Conservation (phyloP, 1,140 invertebrate species). For the Agrypnia vestita region DNA sequence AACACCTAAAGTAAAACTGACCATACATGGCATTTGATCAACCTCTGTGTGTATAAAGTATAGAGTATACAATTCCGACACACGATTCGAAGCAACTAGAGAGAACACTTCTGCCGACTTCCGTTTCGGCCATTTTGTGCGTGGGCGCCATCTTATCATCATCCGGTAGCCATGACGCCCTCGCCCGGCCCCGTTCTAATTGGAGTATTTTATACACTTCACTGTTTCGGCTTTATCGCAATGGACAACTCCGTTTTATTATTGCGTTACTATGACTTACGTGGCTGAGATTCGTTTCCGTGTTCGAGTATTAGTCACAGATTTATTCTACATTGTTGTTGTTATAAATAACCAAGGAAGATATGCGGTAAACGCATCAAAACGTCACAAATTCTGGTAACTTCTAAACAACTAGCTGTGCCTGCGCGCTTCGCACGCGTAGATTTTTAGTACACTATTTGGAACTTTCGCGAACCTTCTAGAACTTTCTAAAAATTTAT, state of each 20-base stretch:
- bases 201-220: slow-evolving; percentile 33
- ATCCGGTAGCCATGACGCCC: slow-evolving; percentile 54
- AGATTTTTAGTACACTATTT: too few species aligned
- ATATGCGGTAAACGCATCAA: too few species aligned
- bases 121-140: slow-evolving; percentile 46
- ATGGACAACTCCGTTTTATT: not conserved
- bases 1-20: too few species aligned
- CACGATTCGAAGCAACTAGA: slow-evolving; percentile 2
- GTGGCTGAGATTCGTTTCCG: not conserved
- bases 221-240: slow-evolving; percentile 20
- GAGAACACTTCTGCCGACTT: slow-evolving; percentile 31
- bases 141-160: slow-evolving; percentile 54
- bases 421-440: too few species aligned
- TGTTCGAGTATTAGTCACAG: not conserved
- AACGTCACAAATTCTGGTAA: too few species aligned
- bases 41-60: too few species aligned
- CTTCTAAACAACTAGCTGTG: too few species aligned
- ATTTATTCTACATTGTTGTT: too few species aligned
- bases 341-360: too few species aligned
- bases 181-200: slow-evolving; percentile 57
- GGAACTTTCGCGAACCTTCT: too few species aligned
- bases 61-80: not conserved
- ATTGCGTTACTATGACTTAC: not conserved
- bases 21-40: too few species aligned
- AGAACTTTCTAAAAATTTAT: too few species aligned